These are phyloP conservation scores for fruit fly (Drosophila melanogaster) DNA, from an alignment of 1,140 invertebrate species.

Conservation along the genomic window Release_6_plus_ISO1_MT NT_037436.4:18748001-18748500, in stretches of 20 bases:
- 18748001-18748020: constrained; percentile 37
- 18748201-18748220: constrained; percentile 81
- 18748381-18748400: background rate
- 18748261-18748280: constrained; percentile 73
- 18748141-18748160: constrained; percentile 79
- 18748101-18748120: constrained; percentile 23
- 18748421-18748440: too few relatives aligned
- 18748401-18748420: background rate
- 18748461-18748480: too few relatives aligned
- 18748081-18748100: too few relatives aligned
- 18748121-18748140: constrained; percentile 51
- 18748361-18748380: background rate
- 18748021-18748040: constrained; percentile 18
- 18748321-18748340: constrained; percentile 51
- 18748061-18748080: background rate
- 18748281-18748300: constrained; percentile 52
- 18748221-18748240: constrained; percentile 50
- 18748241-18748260: constrained; percentile 36
- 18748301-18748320: constrained; percentile 47
- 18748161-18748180: constrained; percentile 84
- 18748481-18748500: too few relatives aligned
- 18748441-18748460: too few relatives aligned
- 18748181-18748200: constrained; percentile 73
- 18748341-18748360: constrained; percentile 9
- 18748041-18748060: background rate